Evolutionary conservation across 2,888 invertebrate species (phyloP).

Genomic region (Lacanobia oleracea): DNA sequence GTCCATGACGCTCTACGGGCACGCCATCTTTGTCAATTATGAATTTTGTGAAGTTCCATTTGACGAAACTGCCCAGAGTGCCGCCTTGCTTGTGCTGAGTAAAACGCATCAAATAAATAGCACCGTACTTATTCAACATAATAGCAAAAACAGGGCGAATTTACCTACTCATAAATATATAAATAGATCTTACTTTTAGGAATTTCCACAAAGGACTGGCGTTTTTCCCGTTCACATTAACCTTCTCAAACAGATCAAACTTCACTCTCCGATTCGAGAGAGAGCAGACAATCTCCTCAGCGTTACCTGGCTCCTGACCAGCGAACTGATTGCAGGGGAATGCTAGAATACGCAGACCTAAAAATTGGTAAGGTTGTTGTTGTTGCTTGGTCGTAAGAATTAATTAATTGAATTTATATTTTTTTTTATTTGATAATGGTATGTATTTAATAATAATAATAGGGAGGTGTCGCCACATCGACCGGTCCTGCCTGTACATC

Average conservation of each 20-base stretch:
- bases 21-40: slow-evolving; percentile 93
- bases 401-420: too few relatives aligned
- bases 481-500: too few relatives aligned
- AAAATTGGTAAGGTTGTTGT: slow-evolving; percentile 43
- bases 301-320: slow-evolving; percentile 92
- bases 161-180: slow-evolving; percentile 12
- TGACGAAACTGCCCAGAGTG: slow-evolving; percentile 92
- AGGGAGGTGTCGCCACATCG: too few relatives aligned
- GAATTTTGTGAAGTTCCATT: slow-evolving; percentile 97
- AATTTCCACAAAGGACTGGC: slow-evolving; percentile 93
- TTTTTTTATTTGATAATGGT: too few relatives aligned
- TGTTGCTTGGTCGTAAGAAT: too few relatives aligned
- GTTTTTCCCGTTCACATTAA: slow-evolving; percentile 92
- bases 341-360: slow-evolving; percentile 94
- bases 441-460: too few relatives aligned
- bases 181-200: slow-evolving; percentile 89
- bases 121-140: not conserved
- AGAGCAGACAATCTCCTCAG: slow-evolving; percentile 92
- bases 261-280: slow-evolving; percentile 91
- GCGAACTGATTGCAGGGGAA: slow-evolving; percentile 97
- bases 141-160: not conserved
- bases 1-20: slow-evolving; percentile 92
- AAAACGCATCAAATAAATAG: slow-evolving; percentile 37
- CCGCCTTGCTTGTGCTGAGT: slow-evolving; percentile 89
- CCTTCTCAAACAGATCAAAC: slow-evolving; percentile 93